Conservation (phyloP, 2,113 vertebrate genomes). For the Struthio camelus region DNA sequence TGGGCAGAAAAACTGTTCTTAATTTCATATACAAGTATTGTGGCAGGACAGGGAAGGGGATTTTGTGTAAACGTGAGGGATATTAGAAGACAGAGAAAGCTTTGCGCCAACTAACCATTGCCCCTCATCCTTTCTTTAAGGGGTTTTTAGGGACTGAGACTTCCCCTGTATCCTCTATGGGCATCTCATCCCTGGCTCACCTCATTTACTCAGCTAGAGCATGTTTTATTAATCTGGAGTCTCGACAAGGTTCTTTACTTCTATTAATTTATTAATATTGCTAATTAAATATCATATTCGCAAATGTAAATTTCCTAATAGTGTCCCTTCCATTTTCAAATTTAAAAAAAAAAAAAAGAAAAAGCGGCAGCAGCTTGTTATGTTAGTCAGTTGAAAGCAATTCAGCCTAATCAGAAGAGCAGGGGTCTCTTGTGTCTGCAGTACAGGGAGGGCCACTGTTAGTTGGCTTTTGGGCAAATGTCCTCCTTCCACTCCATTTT, state of each 20-base stretch:
- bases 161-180: constrained; percentile 11
- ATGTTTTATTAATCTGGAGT: constrained; percentile 82
- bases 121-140: not conserved
- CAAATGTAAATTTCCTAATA: constrained; percentile 86
- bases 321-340: constrained; percentile 79
- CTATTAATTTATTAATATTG: constrained; percentile 85
- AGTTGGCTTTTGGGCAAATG: constrained; percentile 42
- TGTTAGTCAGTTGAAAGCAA: constrained; percentile 72
- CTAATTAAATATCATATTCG: constrained; percentile 85
- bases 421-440: constrained; percentile 25
- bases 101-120: not conserved
- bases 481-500: not conserved
- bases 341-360: constrained; percentile 51
- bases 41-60: not conserved
- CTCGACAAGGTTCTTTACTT: constrained; percentile 77
- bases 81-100: not conserved
- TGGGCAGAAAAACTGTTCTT: not conserved
- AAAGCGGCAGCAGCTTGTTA: constrained; percentile 55
- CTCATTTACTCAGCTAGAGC: constrained; percentile 63
- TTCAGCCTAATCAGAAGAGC: constrained; percentile 47
- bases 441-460: not conserved
- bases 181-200: constrained; percentile 33
- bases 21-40: not conserved
- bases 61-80: not conserved
- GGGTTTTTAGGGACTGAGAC: constrained; percentile 3